Evolutionary conservation across 1,140 invertebrate species (phyloP).

Genomic region (Phymorhynchus buccinoides): DNA sequence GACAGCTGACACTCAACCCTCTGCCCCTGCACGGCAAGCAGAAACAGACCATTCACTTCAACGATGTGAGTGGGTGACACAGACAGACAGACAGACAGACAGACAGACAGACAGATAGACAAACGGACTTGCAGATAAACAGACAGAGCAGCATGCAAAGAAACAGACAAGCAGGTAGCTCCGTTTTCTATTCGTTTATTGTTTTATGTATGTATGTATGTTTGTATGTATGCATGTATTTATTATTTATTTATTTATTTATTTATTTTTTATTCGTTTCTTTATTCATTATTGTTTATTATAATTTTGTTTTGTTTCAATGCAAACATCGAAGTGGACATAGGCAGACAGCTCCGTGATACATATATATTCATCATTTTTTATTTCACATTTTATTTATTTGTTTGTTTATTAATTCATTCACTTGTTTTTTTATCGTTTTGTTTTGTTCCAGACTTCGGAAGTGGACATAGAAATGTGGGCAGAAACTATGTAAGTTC

Average conservation of each 20-base stretch:
- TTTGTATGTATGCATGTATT: too few species aligned
- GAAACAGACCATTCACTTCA: conserved; percentile 53
- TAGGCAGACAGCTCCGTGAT: neutral
- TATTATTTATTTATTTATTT: too few species aligned
- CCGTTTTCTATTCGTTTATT: too few species aligned
- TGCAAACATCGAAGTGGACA: neutral
- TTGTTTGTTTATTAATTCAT: too few species aligned
- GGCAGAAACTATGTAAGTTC: conserved; percentile 60
- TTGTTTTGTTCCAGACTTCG: conserved; percentile 56
- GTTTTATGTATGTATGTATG: too few species aligned
- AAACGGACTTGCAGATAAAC: neutral
- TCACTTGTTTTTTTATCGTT: conserved; percentile 23
- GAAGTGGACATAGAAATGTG: conserved; percentile 64
- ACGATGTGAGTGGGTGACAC: conserved; percentile 49
- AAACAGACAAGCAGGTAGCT: too few species aligned
- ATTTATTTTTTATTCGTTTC: too few species aligned
- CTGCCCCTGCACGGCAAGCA: conserved; percentile 47
- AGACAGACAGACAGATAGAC: neutral
- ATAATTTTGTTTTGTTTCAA: neutral
- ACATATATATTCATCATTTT: neutral
- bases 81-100: neutral
- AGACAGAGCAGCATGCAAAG: too few species aligned
- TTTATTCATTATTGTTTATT: too few species aligned
- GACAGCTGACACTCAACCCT: conserved; percentile 45
- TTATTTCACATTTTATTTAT: neutral